Base-by-base conservation (phyloP, 2,797 vertebrate genomes). In the Manis pentadactyla region DNA sequence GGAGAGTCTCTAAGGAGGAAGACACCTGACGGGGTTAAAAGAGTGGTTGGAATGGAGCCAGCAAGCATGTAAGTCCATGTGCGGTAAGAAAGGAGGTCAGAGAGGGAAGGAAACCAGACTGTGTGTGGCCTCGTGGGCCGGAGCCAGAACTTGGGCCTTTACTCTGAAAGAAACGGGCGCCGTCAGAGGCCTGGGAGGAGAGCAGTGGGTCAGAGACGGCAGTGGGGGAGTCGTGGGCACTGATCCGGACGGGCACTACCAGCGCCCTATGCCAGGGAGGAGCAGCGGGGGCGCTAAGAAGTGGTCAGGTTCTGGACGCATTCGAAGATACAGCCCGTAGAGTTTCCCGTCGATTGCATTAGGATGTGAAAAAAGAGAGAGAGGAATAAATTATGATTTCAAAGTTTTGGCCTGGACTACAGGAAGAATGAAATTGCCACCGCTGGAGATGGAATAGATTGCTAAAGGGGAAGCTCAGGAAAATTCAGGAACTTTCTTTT, bases 391-490 rank as follows among this genome's bases (percentile, higher is more conserved):
- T 5, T 13, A 64, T 39, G 63, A 77, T 55, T 82, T 69, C 61
- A 51, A 78, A 86, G n/a, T 68, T 51, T 27, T 6, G 4, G 23
- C 46, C n/a, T 68, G 29, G 8, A 63, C 37, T 57, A 17, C 4
- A 91, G 94, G 39, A 89, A 87, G 12, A 95, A 87, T 66, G 17
- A 83, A 78, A 95, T 69, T 34, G 12, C n/a, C 27, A 57, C 55
- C 19, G 64, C 27, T 1, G 39, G 66, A 78, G 37, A 89, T 34
- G n/a, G 11, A 71, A 21, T n/a, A 53, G 37, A 68, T 31, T 25
- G 3, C 25, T 34, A 14, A 83, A 34, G 13, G 2, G 42, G 29
- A 15, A 79, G 18, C 71, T 61, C 12, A 94, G 42, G 21, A 82
- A 46, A 46, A 42, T 71, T 34, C 4, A 11, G 31, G 15, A 0